Evolutionary conservation across 2,888 invertebrate species (phyloP), one percentile per base, ranked within the genome.

Genomic region (Xanthorhoe designata): DNA sequence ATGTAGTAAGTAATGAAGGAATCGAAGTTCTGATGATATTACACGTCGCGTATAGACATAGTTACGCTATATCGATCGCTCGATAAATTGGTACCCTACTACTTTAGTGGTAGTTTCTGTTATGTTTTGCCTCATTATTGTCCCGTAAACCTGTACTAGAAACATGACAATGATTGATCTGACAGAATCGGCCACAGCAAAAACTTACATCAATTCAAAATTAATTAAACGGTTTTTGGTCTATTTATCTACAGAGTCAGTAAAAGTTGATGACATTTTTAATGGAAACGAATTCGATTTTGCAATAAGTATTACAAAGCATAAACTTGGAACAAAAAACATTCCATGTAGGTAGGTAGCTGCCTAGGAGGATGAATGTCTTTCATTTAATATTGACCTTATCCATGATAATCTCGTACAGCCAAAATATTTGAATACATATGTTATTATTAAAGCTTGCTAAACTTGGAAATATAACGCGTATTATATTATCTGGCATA

Each of bases 151-250:
- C 42, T 17, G 32, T 49, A 47, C 15, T 18, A 45, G 32, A 38
- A 62, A 5, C 51, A 61, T 53, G 61, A 54, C 57, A 61, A 53
- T 53, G 54, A 61, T 58, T 62, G 19, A 66, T 66, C 58, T 54
- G 17, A 24, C 56, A 38, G 60, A 65, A 66, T 61, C 60, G 56
- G 59, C 55, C 42, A 61, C 56, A 52, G 55, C 62, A 59, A 66
- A 63, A 70, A 68, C 63, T 51, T 42, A 13, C 38, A 13, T 42
- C 52, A 55, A 61, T 57, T 29, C 17, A 47, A 61, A 61, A 61
- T 42, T 51, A 62, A 63, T 61, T 57, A 42, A 58, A 42, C 38
- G 38, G 38, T 13, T 13, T 13, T 13, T 13, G 38, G 10, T 38
- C 35, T 38, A 38, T 38, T 24, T 24, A n/a, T n/a, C n/a, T n/a